These are phyloP conservation scores for Eulemur mongoz DNA, from an alignment of 2,797 vertebrate genomes.

Conservation along the genomic window DNA sequence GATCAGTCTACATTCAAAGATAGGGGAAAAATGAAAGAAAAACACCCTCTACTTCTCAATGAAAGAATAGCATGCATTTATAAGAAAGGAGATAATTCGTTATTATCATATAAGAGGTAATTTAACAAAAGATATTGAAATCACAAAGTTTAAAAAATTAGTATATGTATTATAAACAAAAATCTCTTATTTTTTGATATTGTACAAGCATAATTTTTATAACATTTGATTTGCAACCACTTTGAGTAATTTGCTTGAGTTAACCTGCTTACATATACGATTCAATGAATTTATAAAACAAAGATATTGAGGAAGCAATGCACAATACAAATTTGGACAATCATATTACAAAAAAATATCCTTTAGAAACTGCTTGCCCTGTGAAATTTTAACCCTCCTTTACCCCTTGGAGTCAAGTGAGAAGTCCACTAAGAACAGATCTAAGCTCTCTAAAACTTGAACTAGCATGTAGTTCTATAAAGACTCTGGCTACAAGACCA, in stretches of 20 bases:
- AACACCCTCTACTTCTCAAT: not conserved
- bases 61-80: not conserved
- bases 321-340: not conserved
- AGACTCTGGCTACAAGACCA: constrained; percentile 6
- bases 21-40: not conserved
- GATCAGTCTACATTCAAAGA: not conserved
- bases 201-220: not conserved
- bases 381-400: not conserved
- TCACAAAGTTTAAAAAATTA: not conserved
- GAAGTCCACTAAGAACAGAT: constrained; percentile 8
- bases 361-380: constrained; percentile 1
- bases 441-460: constrained; percentile 9
- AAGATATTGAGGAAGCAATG: not conserved
- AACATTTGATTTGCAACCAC: not conserved
- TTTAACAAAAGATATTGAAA: not conserved
- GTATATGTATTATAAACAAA: not conserved
- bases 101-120: not conserved
- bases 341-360: not conserved
- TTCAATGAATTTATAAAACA: not conserved
- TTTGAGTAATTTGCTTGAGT: not conserved
- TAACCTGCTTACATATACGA: not conserved
- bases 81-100: not conserved
- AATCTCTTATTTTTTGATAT: not conserved
- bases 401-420: constrained; percentile 1
- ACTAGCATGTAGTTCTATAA: constrained; percentile 24